These are phyloP conservation scores for Drosophila nasuta DNA, from an alignment of 1,140 invertebrate species.

Conservation along the genomic window DNA sequence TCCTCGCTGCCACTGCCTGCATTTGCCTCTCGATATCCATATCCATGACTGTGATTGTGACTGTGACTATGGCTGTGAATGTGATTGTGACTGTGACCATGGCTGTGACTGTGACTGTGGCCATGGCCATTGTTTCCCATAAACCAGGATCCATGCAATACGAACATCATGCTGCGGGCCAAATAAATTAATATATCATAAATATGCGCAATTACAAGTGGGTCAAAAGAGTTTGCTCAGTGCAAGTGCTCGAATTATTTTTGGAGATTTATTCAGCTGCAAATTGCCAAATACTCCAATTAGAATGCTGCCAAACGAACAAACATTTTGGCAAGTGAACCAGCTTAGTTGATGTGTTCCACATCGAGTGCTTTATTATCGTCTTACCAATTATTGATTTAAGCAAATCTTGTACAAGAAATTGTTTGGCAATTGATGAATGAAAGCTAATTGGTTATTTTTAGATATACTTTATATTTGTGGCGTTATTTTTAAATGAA, in stretches of 20 bases:
- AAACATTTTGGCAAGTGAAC: no score
- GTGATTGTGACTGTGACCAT: constrained; percentile 45
- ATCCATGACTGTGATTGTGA: constrained; percentile 21
- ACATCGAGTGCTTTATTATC: no score
- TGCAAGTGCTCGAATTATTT: no score
- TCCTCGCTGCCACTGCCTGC: constrained; percentile 17
- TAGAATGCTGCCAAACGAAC: no score
- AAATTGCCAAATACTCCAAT: no score
- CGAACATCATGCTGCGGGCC: constrained; percentile 88
- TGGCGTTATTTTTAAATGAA: no score
- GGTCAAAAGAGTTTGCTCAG: background rate
- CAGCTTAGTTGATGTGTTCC: no score
- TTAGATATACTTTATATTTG: no score
- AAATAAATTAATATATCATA: constrained; percentile 33
- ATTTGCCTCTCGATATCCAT: background rate
- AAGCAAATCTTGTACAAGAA: no score
- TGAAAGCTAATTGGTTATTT: no score
- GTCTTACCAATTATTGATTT: no score
- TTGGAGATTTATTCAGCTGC: background rate
- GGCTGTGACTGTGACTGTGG: constrained; percentile 54
- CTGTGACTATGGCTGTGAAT: constrained; percentile 43
- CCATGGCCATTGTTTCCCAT: constrained; percentile 68
- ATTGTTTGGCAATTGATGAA: no score
- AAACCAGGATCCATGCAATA: constrained; percentile 89
- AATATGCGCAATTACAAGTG: constrained; percentile 46